These are phyloP conservation scores for Drosophila triauraria DNA, from an alignment of 1,140 invertebrate species.

Conservation along the genomic window DNA sequence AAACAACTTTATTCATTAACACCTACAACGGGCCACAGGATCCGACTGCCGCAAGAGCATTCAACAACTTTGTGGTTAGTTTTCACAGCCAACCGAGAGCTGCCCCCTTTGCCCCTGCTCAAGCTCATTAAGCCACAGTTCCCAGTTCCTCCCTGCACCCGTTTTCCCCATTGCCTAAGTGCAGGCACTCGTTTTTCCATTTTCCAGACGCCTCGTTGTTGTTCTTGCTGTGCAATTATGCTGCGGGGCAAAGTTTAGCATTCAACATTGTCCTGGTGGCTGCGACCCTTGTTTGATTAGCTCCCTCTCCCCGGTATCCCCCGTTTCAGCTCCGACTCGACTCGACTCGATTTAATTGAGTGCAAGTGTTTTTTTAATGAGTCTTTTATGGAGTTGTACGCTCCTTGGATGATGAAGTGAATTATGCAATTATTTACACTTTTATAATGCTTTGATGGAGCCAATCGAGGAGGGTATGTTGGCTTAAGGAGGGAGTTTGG, in stretches of 20 bases:
- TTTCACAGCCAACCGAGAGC: slow-evolving; percentile 44
- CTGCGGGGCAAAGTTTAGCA: slow-evolving; percentile 59
- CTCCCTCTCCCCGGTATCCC: slow-evolving; percentile 41
- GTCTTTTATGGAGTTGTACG: slow-evolving; percentile 72
- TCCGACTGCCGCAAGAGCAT: slow-evolving; percentile 60
- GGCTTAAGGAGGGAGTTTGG: slow-evolving; percentile 7
- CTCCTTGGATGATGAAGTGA: slow-evolving; percentile 36
- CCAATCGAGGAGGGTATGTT: slow-evolving; percentile 14
- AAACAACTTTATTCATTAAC: slow-evolving; percentile 84
- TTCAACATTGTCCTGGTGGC: slow-evolving; percentile 63
- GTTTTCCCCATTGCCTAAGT: slow-evolving; percentile 34
- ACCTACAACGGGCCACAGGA: slow-evolving; percentile 71
- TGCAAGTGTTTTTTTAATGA: slow-evolving; percentile 82
- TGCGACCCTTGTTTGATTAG: slow-evolving; percentile 78
- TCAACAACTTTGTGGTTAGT: slow-evolving; percentile 81
- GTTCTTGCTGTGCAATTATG: slow-evolving; percentile 67
- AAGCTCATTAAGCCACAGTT: slow-evolving; percentile 75
- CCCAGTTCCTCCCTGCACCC: not conserved
- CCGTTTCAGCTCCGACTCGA: slow-evolving; percentile 10
- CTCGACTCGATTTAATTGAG: slow-evolving; percentile 73
- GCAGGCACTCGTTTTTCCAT: slow-evolving; percentile 60
- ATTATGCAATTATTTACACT: slow-evolving; percentile 50
- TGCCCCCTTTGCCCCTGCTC: slow-evolving; percentile 3
- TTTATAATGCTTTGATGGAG: slow-evolving; percentile 14
- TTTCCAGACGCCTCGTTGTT: slow-evolving; percentile 53